Conservation (phyloP, 2,113 vertebrate species). For the Pygoscelis adeliae region DNA sequence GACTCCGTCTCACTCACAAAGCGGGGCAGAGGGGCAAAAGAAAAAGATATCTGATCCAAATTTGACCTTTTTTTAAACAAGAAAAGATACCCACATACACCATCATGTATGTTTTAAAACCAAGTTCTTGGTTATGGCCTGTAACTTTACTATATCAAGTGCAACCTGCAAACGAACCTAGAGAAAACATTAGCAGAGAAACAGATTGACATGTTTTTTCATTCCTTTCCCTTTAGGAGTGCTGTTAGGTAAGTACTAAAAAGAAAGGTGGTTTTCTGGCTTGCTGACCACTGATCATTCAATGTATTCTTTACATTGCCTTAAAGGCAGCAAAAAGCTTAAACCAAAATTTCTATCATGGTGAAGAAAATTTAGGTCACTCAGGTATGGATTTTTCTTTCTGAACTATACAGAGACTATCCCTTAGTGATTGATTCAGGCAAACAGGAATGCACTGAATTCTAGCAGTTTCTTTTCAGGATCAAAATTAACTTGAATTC, state of each 20-base stretch:
- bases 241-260: background rate
- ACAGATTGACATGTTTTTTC: background rate
- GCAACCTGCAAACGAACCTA: background rate
- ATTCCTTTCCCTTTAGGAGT: background rate
- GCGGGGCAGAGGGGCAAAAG: accelerated
- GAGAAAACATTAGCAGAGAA: background rate
- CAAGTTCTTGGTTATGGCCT: background rate
- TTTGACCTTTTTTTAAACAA: background rate
- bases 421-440: background rate
- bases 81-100: background rate
- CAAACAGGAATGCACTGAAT: background rate
- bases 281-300: background rate
- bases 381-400: background rate
- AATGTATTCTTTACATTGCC: background rate
- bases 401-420: background rate
- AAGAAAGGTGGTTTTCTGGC: background rate
- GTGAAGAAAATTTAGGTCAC: background rate
- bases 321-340: background rate
- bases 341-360: background rate
- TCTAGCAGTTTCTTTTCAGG: background rate
- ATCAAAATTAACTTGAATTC: background rate
- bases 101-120: background rate
- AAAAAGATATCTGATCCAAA: background rate
- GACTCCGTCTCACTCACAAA: background rate
- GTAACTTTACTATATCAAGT: background rate